Evolutionary conservation across 2,888 invertebrate species (phyloP).

Genomic region (Meandrusa payeni): DNA sequence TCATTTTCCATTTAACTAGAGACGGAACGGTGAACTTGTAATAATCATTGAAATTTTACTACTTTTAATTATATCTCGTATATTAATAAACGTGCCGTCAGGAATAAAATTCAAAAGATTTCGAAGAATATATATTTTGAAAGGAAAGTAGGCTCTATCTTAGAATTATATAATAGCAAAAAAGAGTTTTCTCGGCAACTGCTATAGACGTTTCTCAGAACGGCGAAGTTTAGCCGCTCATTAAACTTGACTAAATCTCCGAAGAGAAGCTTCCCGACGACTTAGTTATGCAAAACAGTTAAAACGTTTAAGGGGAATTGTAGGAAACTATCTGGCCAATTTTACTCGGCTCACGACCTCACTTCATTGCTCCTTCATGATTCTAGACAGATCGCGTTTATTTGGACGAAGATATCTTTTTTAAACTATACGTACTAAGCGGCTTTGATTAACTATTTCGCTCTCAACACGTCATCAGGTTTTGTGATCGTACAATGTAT

Average conservation of each 20-base stretch:
- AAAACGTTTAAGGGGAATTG: conserved; percentile 33
- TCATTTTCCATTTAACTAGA: too few species aligned
- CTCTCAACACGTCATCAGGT: too few species aligned
- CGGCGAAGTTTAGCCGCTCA: conserved; percentile 33
- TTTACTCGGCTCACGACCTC: conserved; percentile 12
- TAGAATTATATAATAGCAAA: conserved; percentile 20
- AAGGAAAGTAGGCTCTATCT: too few species aligned
- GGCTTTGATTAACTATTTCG: too few species aligned
- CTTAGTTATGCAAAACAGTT: conserved; percentile 37
- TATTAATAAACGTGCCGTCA: too few species aligned
- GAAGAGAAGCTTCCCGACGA: conserved; percentile 34
- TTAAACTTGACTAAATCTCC: conserved; percentile 37
- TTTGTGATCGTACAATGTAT: too few species aligned
- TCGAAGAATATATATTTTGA: too few species aligned
- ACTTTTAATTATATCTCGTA: too few species aligned
- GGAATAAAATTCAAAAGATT: too few species aligned
- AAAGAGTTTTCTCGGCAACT: conserved; percentile 23
- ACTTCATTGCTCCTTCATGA: conserved; percentile 9
- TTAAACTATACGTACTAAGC: too few species aligned
- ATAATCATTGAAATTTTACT: too few species aligned
- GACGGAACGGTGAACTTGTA: too few species aligned
- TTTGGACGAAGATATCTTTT: conserved; percentile 3
- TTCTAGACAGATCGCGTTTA: neutral
- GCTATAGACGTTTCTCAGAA: conserved; percentile 20
- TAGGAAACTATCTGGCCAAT: conserved; percentile 24